A percentile compares a stretch with the other conserved stretches of the same genome.
These are phyloP conservation scores for Motacilla tschutschensis DNA, from an alignment of 2,113 vertebrate genomes.

Conservation along the genomic window DNA sequence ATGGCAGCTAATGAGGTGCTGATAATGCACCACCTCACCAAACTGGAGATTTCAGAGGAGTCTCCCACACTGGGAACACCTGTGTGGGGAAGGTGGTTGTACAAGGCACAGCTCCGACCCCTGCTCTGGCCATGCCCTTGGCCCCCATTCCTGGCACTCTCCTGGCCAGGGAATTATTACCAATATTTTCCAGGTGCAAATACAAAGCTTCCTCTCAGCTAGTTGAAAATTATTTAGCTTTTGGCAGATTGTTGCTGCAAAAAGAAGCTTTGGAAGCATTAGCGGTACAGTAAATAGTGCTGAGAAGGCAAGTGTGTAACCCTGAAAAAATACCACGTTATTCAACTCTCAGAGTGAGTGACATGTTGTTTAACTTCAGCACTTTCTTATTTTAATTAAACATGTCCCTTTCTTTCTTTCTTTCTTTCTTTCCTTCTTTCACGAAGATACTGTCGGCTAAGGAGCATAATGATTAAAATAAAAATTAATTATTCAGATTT, in stretches of 20 bases:
- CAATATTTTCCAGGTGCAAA: neutral
- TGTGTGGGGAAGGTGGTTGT: neutral
- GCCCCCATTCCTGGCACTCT: neutral
- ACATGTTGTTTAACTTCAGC: conserved; percentile 33
- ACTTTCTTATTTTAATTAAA: conserved; percentile 58
- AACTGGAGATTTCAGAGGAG: neutral
- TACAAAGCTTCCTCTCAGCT: conserved; percentile 14
- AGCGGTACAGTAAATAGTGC: neutral
- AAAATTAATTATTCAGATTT: conserved; percentile 42
- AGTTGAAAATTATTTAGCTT: conserved; percentile 51
- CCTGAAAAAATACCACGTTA: neutral
- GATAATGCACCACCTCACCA: neutral
- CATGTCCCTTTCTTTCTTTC: neutral
- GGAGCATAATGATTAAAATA: conserved; percentile 5
- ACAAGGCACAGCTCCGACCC: neutral
- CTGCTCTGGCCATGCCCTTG: neutral
- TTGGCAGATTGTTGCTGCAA: conserved; percentile 22
- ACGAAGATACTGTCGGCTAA: neutral
- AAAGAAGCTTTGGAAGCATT: conserved; percentile 9
- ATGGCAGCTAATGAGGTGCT: neutral
- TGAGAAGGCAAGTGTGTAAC: neutral
- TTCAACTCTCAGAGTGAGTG: conserved; percentile 1
- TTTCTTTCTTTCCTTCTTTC: conserved; percentile 27
- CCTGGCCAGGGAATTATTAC: neutral
- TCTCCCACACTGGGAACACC: neutral